Percentiles rank a stretch among this genome's conserved stretches.
phyloP scores from a whole-genome alignment of 2,888 invertebrate genomes.

The Mamestra brassicae region DNA sequence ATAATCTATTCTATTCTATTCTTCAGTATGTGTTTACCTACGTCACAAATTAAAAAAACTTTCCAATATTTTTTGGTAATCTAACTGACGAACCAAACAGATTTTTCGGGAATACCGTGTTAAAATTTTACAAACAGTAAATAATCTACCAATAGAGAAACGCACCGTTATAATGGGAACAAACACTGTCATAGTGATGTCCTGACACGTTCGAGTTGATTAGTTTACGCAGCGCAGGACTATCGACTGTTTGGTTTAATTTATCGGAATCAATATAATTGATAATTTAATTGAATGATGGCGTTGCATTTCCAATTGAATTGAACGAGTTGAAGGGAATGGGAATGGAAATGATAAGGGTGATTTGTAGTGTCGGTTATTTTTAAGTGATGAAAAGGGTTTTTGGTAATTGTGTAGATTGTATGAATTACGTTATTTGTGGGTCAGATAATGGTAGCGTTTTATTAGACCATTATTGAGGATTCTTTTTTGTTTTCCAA shows the following conservation, averaged over 20 bases:
- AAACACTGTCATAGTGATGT: slow-evolving; percentile 48
- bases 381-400: slow-evolving; percentile 45
- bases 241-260: slow-evolving; percentile 60
- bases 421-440: slow-evolving; percentile 27
- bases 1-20: too few species aligned
- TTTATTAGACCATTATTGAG: background rate
- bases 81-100: too few species aligned
- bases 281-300: slow-evolving; percentile 64
- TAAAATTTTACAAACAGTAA: slow-evolving; percentile 3
- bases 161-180: slow-evolving; percentile 33
- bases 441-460: background rate
- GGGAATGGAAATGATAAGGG: slow-evolving; percentile 44
- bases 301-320: slow-evolving; percentile 55
- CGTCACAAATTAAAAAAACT: too few species aligned
- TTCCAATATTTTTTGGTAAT: too few species aligned
- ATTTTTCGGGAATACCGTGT: background rate
- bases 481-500: background rate
- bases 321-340: slow-evolving; percentile 44
- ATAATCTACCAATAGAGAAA: slow-evolving; percentile 26
- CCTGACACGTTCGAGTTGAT: slow-evolving; percentile 63
- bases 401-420: slow-evolving; percentile 37
- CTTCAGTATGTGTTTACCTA: too few species aligned
- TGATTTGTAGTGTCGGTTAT: slow-evolving; percentile 42
- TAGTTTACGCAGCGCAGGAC: slow-evolving; percentile 60
- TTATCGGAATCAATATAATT: slow-evolving; percentile 63